Percentiles rank a stretch among this genome's conserved stretches.
phyloP scores from a whole-genome alignment of 2,888 invertebrate species.

The Spodoptera littoralis region DNA sequence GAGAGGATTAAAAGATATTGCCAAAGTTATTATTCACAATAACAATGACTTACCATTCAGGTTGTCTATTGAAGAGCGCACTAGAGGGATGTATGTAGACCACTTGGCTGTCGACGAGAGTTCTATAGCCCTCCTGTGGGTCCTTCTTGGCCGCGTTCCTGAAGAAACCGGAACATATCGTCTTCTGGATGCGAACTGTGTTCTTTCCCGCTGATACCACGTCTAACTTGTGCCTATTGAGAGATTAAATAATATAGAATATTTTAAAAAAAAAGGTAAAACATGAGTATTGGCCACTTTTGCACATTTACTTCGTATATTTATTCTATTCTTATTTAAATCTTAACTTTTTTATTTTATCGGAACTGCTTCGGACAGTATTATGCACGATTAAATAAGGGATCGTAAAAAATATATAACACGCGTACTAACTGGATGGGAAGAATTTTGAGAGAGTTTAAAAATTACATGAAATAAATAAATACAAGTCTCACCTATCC shows the following conservation, averaged over 20 bases:
- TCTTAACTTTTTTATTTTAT: no score
- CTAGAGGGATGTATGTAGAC: conserved; percentile 99
- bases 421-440: no score
- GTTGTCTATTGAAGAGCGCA: conserved; percentile 98
- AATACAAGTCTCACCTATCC: conserved; percentile 91
- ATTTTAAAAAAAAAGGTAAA: no score
- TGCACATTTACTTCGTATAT: no score
- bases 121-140: conserved; percentile 99
- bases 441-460: no score
- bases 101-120: conserved; percentile 98
- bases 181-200: conserved; percentile 98
- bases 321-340: no score
- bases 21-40: background rate
- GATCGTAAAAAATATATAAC: no score
- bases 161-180: conserved; percentile 99
- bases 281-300: no score
- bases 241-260: no score
- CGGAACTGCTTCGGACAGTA: no score
- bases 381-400: no score
- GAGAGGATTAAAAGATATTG: no score
- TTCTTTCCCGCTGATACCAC: conserved; percentile 99
- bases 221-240: conserved; percentile 95
- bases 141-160: conserved; percentile 99
- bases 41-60: conserved; percentile 94
- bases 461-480: background rate